Conservation (phyloP, 2,888 invertebrate genomes). For the Leptothorax acervorum region DNA sequence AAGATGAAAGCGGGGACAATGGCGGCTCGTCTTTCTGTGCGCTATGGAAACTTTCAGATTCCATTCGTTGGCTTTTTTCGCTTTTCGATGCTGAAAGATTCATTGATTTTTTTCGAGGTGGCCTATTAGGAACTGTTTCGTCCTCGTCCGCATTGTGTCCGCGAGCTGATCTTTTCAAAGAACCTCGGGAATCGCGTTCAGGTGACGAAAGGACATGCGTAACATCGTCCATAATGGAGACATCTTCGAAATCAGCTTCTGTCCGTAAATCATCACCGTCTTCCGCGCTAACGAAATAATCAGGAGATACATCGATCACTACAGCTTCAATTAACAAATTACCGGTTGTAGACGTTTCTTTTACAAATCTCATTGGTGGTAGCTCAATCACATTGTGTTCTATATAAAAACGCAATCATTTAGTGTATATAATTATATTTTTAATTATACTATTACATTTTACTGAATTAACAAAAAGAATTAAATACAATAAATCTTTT, state of each 20-base stretch:
- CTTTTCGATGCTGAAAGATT: slow-evolving; percentile 84
- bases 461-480: neutral
- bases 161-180: slow-evolving; percentile 57
- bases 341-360: slow-evolving; percentile 95
- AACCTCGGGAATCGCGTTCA: slow-evolving; percentile 66
- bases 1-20: slow-evolving; percentile 67
- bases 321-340: slow-evolving; percentile 96
- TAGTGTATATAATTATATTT: neutral
- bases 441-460: neutral
- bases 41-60: slow-evolving; percentile 84
- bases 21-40: slow-evolving; percentile 79
- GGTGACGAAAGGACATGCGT: slow-evolving; percentile 82
- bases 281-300: slow-evolving; percentile 92
- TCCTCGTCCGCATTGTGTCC: slow-evolving; percentile 84
- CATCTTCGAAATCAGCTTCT: slow-evolving; percentile 95
- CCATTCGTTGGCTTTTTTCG: slow-evolving; percentile 75
- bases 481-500: slow-evolving; percentile 58
- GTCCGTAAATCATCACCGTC: slow-evolving; percentile 95
- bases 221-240: slow-evolving; percentile 93
- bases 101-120: slow-evolving; percentile 89
- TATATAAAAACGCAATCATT: slow-evolving; percentile 75
- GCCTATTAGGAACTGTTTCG: slow-evolving; percentile 87
- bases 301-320: slow-evolving; percentile 95
- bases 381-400: slow-evolving; percentile 95
- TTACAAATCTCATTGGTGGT: slow-evolving; percentile 94